Evolutionary conservation across 2,113 vertebrate species (phyloP), one percentile per base, ranked within the genome.

Genomic region (Mobula birostris): DNA sequence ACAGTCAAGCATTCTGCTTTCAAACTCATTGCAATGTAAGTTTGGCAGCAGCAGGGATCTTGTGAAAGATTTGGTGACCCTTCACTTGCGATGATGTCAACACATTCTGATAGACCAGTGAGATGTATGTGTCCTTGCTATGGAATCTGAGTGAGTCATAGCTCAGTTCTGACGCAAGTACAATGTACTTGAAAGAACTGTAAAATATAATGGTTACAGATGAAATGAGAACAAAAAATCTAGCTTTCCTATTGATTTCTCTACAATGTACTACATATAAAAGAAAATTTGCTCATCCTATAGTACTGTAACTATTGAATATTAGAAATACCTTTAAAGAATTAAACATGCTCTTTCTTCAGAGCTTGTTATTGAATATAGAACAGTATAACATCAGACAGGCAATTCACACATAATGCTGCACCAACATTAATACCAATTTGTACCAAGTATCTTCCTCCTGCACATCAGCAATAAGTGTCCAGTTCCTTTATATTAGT

Each of bases 171-270:
- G 91, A 93, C 40, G 36, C 29, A 70, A 56, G 68, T 93, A 93
- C 91, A 93, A 93, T 74, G 70, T 48, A 74, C 12, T 72, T 93
- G 70, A 74, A 93, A 93, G 68, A 90, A 68, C 61, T 40, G 4
- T 93, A 40, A 93, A 93, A 93, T 93, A 74, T 93, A 68, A 74
- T 74, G 9, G 91, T 56, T 93, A 93, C 70, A 74, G 36, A 93
- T 93, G 91, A 27, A 93, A 74, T 74, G 70, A 56, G 48, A 93
- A 72, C 68, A 93, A 74, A 32, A 32, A 8, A 93, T 56, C n/a
- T 74, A 8, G 7, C 17, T 70, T 93, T 93, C 36, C 72, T 74
- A 36, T 70, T 93, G 36, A 93, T 36, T 72, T 74, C 5, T 93
- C 21, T 93, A 7, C 40, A 24, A 74, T 29, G 68, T 14, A 8